Evolutionary conservation across 2,797 vertebrate genomes (phyloP), one percentile per base, ranked within the genome.

Genomic region (Coregonus sp.): DNA sequence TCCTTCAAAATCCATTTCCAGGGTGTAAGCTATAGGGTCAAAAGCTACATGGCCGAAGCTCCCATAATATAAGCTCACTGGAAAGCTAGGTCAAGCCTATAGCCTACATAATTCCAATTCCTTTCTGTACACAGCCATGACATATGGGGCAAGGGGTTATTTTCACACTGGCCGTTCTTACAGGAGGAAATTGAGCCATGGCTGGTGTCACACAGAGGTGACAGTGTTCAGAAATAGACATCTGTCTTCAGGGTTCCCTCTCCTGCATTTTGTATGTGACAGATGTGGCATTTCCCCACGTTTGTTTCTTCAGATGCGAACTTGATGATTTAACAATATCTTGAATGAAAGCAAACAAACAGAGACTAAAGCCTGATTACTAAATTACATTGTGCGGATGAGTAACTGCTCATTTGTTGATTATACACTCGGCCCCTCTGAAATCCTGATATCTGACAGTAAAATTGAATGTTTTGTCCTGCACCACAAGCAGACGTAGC

Each of bases 301-400:
- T 71, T 71, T 29, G 20, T 71, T 50, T 50, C 2, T 29, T 18
- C 66, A 16, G 40, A 3, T 12, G 59, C 15, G 47, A 50, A 20
- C n/a, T 20, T 20, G 70, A 52, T 5, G 1, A 50, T 50, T 71
- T 71, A 15, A 25, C 20, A 11, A 16, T 50, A 12, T 29, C 16
- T 5, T 5, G 4, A 15, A 11, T 20, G 25, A 71, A 47, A 70
- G 47, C 12, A 18, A 50, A 71, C 70, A 71, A 29, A 51, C 4
- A 47, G n/a, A 47, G 35, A 47, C 68, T 4, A 2, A 50, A 50
- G 47, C 50, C n/a, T 71, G 70, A 52, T 71, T 47, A 51, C 70
- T 70, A 47, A 71, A 71, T 71, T 25, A 51, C 47, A 71, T 16
- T 29, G 70, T 50, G 70, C 12, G 6, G 5, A 52, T 50, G 70